Percentiles rank a stretch among this genome's conserved stretches.
These are phyloP conservation scores for Schizotus pectinicornis DNA, from an alignment of 2,888 invertebrate genomes.

Conservation along the genomic window DNA sequence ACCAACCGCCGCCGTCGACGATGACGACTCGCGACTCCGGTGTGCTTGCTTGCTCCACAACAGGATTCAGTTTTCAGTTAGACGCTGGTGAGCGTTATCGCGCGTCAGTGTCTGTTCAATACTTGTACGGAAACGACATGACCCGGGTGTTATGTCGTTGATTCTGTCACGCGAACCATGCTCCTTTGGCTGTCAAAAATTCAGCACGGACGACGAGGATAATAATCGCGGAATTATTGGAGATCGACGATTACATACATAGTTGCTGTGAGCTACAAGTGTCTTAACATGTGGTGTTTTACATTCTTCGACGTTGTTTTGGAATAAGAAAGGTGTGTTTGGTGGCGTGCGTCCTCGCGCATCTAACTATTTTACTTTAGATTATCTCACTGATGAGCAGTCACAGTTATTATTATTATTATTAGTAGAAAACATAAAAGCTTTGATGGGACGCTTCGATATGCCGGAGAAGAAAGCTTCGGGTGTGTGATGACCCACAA, in stretches of 20 bases:
- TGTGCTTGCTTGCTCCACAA: background rate
- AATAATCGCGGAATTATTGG: too few species aligned
- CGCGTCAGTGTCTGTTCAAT: slow-evolving; percentile 13
- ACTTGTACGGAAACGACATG: slow-evolving; percentile 19
- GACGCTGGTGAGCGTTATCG: slow-evolving; percentile 23
- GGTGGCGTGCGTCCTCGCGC: slow-evolving; percentile 5
- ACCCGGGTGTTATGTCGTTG: slow-evolving; percentile 1
- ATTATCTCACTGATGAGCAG: too few species aligned
- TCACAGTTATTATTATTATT: too few species aligned
- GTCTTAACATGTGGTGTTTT: slow-evolving; percentile 18
- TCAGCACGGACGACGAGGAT: too few species aligned
- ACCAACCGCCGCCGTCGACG: slow-evolving; percentile 13
- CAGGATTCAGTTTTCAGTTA: slow-evolving; percentile 26
- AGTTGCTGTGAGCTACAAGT: slow-evolving; percentile 1
- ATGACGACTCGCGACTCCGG: slow-evolving; percentile 13
- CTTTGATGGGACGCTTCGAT: too few species aligned
- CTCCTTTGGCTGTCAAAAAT: too few species aligned
- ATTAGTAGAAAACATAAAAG: too few species aligned
- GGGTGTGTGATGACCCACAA: too few species aligned
- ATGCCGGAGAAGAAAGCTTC: too few species aligned
- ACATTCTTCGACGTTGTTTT: slow-evolving; percentile 4
- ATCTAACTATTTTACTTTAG: too few species aligned
- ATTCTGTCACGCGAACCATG: too few species aligned
- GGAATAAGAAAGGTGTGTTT: slow-evolving; percentile 10
- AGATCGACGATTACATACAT: too few species aligned